These are phyloP conservation scores for Alentia gelatinosa DNA, from an alignment of 2,888 invertebrate genomes.

Conservation along the genomic window DNA sequence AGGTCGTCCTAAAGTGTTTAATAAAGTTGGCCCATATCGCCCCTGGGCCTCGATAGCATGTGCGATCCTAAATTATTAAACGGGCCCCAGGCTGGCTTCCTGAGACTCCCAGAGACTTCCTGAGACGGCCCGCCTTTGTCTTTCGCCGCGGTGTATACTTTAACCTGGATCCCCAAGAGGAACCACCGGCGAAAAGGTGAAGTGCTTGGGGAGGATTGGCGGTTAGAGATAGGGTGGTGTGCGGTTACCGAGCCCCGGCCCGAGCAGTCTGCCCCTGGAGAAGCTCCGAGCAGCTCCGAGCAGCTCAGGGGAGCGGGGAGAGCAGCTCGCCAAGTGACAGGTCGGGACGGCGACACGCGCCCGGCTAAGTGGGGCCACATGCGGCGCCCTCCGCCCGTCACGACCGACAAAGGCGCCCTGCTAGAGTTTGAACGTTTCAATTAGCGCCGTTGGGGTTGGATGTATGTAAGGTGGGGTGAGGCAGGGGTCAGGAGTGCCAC, in stretches of 20 bases:
- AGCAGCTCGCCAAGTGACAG: conserved; percentile 21
- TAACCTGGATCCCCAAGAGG: not conserved
- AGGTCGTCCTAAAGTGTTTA: no score
- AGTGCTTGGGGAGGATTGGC: not conserved
- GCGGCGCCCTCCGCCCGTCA: not conserved
- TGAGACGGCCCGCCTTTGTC: no score
- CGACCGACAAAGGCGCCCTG: not conserved
- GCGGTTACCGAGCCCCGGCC: not conserved
- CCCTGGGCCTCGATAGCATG: no score
- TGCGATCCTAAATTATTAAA: no score
- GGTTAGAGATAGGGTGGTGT: not conserved
- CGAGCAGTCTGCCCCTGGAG: not conserved
- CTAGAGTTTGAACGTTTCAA: not conserved
- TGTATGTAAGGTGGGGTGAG: not conserved
- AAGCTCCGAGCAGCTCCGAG: not conserved
- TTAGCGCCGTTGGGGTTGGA: not conserved
- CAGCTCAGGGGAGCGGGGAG: not conserved
- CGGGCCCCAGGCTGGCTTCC: no score
- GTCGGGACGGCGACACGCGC: not conserved
- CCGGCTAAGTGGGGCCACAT: conserved; percentile 24
- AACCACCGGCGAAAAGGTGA: not conserved
- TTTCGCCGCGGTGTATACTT: no score
- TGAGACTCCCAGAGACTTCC: no score
- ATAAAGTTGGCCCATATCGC: no score
- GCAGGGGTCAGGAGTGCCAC: not conserved